phyloP scores from a whole-genome alignment of 2,888 invertebrate genomes.

The Lasioglossum morio region DNA sequence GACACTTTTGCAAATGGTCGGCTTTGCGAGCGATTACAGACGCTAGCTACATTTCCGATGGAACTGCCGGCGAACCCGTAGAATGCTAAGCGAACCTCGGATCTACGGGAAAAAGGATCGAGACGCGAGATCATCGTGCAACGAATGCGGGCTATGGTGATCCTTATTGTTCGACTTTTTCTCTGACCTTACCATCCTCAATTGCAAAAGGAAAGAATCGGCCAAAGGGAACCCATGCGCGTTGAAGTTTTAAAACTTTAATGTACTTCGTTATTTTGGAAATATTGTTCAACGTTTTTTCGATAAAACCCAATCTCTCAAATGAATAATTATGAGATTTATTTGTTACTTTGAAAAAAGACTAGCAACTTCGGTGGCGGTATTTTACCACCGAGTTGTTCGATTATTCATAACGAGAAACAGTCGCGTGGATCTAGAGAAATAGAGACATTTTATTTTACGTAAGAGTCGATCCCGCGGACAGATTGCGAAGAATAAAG shows the following conservation, averaged over 20 bases:
- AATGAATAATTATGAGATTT: too few species aligned
- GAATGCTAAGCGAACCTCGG: conserved; percentile 22
- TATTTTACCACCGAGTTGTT: not conserved
- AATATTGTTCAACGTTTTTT: too few species aligned
- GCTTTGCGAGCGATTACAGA: conserved; percentile 47
- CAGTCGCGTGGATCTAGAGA: not conserved
- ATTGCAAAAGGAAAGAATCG: too few species aligned
- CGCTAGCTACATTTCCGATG: conserved; percentile 34
- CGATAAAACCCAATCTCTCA: too few species aligned
- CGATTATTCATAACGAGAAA: not conserved
- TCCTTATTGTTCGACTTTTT: not conserved
- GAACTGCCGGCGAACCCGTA: conserved; percentile 15
- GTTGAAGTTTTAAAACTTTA: too few species aligned
- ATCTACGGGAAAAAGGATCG: not conserved
- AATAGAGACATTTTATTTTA: conserved; percentile 7
- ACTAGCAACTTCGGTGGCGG: not conserved
- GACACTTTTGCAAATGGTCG: conserved; percentile 57
- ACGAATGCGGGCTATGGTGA: not conserved
- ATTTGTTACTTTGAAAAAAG: too few species aligned
- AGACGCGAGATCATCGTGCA: not conserved
- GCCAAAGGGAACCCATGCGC: too few species aligned
- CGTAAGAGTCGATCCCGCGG: not conserved
- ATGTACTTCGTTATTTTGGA: too few species aligned
- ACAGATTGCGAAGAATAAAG: not conserved
- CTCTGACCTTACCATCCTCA: too few species aligned